A percentile compares a stretch with the other conserved stretches of the same genome.
Conservation (phyloP, 92 coral and sea anemone species). For the Actinernus sp. region DNA sequence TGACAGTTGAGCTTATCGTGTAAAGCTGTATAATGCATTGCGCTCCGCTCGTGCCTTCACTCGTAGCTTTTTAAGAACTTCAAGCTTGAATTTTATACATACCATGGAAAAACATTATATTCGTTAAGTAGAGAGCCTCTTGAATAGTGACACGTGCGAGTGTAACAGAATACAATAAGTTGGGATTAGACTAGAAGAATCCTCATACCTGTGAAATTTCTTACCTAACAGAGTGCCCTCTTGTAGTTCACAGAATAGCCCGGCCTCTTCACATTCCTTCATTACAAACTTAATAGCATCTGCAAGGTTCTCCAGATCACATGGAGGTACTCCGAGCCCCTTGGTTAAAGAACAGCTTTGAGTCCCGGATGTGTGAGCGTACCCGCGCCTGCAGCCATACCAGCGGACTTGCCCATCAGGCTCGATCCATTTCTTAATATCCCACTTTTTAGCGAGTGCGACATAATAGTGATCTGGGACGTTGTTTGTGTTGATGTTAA, state of each 20-base stretch:
- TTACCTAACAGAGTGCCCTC: constrained; percentile 93
- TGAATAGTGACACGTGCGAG: no score
- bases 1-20: no score
- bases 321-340: constrained; percentile 89
- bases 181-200: background rate
- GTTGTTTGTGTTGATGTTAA: constrained; percentile 68
- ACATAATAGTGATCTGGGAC: constrained; percentile 57
- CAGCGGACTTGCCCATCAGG: constrained; percentile 93
- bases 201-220: background rate
- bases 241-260: constrained; percentile 92
- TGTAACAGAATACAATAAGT: background rate
- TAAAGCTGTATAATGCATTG: no score
- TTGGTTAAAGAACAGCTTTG: constrained; percentile 46
- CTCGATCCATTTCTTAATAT: constrained; percentile 89
- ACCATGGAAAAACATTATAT: no score
- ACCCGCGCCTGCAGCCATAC: constrained; percentile 96
- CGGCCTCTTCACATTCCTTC: constrained; percentile 96
- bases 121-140: no score
- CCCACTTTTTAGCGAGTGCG: constrained; percentile 75
- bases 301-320: constrained; percentile 93
- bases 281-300: constrained; percentile 94
- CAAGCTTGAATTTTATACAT: no score
- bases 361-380: constrained; percentile 22
- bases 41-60: no score
- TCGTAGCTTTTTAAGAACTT: no score